Base-by-base conservation (phyloP, 1,140 invertebrate genomes). In the Orchestia grillus region DNA sequence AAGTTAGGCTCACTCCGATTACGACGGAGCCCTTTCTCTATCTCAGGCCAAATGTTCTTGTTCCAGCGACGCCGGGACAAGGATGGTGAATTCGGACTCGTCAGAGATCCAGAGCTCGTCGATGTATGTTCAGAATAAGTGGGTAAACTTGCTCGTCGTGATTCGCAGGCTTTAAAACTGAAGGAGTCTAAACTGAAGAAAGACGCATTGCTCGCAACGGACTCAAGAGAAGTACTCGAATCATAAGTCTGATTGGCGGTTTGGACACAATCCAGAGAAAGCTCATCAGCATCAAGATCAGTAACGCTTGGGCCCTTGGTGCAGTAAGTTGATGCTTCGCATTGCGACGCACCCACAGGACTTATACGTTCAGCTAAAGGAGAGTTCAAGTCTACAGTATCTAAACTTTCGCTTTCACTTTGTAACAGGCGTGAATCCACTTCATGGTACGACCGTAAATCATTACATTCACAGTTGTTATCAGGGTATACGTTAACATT, bases 61-160 rank as follows among this genome's bases (percentile, higher is more conserved):
- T 97, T 96, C 96, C 96, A 97, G 8, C 96, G 96, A 41, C 96
- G 96, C n/a, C 96, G 95, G 11, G 96, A 91, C 95, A 96, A 96
- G 16, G 96, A 96, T 23, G 96, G 96, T 40, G 96, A 97, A 91
- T 96, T 95, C 4, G 96, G 96, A 43, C 44, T 94, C 6, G 43
- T 94, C 44, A 42, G 43, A 44, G 88, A 90, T 41, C 88, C 88
- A 43, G 88, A 90, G 28, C 41, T 90, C 15, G 15, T 11, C 4
- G 41, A 90, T n/a, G n/a, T n/a, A 42, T 44, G 11, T 87, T 87
- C 87, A 42, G 36, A 6, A 45, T 47, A 94, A 94, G 43, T 40
- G 36, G 92, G 92, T n/a, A 94, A 94, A 94, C 92, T 94, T 45
- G 92, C 0, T 94, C 44, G 92, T 40, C 92, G 43, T 19, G 44